Percentiles rank a stretch among this genome's conserved stretches.
Conservation (phyloP, 2,888 invertebrate species). For the Drosophila mimica region DNA sequence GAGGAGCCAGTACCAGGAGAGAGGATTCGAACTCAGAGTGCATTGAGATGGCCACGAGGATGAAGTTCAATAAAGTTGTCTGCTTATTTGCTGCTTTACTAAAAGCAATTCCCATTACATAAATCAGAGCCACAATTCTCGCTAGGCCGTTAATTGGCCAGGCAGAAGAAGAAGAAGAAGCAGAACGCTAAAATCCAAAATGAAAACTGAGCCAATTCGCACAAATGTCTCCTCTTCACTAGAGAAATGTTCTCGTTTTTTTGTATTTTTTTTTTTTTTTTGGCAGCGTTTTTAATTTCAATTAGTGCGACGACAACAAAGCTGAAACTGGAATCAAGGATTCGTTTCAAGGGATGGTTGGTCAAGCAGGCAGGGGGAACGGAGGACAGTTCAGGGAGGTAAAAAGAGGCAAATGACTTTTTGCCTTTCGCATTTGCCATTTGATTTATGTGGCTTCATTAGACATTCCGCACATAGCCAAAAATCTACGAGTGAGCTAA, state of each 20-base stretch:
- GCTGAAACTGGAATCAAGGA: constrained; percentile 16
- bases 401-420: constrained; percentile 30
- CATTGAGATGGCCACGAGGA: neutral
- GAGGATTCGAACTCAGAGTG: neutral
- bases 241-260: neutral
- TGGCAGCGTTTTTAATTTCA: constrained; percentile 76
- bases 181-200: constrained; percentile 16
- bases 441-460: constrained; percentile 84
- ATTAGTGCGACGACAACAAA: constrained; percentile 64
- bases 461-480: constrained; percentile 76
- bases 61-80: constrained; percentile 5
- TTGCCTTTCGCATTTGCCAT: constrained; percentile 54
- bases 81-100: neutral
- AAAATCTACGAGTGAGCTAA: constrained; percentile 49
- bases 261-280: constrained; percentile 14
- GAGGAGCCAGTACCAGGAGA: neutral
- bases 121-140: constrained; percentile 25
- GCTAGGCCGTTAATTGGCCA: constrained; percentile 15
- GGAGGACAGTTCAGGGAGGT: neutral
- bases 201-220: constrained; percentile 30
- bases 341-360: neutral
- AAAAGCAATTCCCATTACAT: constrained; percentile 26
- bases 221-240: neutral
- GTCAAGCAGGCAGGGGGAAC: constrained; percentile 17
- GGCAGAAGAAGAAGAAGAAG: neutral